Evolutionary conservation across 2,113 vertebrate species (phyloP), one percentile per base, ranked within the genome.

Genomic region (Dasyprocta punctata): DNA sequence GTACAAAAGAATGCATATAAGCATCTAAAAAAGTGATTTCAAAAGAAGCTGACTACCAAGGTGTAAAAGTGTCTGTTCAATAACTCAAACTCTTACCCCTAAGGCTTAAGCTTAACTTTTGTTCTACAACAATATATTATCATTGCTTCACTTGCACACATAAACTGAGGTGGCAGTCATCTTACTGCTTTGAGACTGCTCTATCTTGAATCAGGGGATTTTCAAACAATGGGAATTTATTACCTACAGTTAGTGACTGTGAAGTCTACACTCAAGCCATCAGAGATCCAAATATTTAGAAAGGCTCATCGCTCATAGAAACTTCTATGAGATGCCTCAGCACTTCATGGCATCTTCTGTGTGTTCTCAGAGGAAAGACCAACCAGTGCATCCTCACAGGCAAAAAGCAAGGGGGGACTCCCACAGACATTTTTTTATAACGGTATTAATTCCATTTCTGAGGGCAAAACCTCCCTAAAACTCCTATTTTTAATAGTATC

Each of bases 21-120:
- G 71, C 24, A 86, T 83, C 11, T 47, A 28, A 91, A 95, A 3
- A 0, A 26, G 10, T 44, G 30, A 91, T 81, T 97, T 96, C 44
- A 90, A 77, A 93, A 81, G 47, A 56, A 88, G 52, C 33, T 78
- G 33, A 82, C 10, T 12, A 54, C 0, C 44, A 67, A 87, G 3
- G 13, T 86, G 81, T 95, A 14, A n/a, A 80, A 90, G 1, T 7
- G 0, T 81, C 69, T 84, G 3, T 67, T 89, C 49, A 69, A 90
- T 67, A 47, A 88, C 5, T 89, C 41, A 56, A 54, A 67, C 4
- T 89, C 22, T 20, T 83, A 56, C 61, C 65, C 80, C 4, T 94
- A 24, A 65, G 5, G 2, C 47, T 89, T 89, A 84, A 86, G 3
- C 1, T 47, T 20, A 69, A 44, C 7, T 38, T 89, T 61, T 91